Evolutionary conservation across 1,140 invertebrate species (phyloP).

Genomic region (Pararge aegeria): DNA sequence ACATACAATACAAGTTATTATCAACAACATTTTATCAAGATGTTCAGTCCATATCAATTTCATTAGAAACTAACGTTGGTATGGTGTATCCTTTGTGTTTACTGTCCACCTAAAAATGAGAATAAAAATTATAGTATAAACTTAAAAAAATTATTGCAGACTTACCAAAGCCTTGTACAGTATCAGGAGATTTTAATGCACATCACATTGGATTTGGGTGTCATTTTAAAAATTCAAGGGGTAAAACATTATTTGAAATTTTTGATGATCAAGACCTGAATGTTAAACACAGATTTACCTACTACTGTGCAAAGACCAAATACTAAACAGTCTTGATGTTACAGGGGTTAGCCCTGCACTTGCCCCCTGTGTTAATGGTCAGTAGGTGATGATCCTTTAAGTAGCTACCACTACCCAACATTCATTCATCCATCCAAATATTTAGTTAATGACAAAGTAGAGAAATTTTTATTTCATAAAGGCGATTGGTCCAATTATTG

Average conservation of each 20-base stretch:
- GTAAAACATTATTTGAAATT: conserved; percentile 16
- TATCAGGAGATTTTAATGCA: conserved; percentile 28
- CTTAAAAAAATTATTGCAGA: conserved; percentile 15
- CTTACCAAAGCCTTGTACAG: conserved; percentile 24
- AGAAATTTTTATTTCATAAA: no score
- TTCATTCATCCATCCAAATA: no score
- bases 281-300: conserved; percentile 19
- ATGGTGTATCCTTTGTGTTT: conserved; percentile 17
- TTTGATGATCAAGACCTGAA: conserved; percentile 22
- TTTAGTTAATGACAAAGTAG: no score
- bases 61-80: conserved; percentile 10
- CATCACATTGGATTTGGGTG: conserved; percentile 18
- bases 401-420: no score
- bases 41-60: conserved; percentile 20
- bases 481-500: no score
- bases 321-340: no score
- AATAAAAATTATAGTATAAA: conserved; percentile 12
- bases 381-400: no score
- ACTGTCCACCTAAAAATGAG: conserved; percentile 18
- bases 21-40: conserved; percentile 12
- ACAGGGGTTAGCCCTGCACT: no score
- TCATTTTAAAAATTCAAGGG: conserved; percentile 10
- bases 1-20: conserved; percentile 15
- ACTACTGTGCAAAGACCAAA: conserved; percentile 21
- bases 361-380: no score